Percentiles rank a stretch among this genome's conserved stretches.
Conservation (phyloP, 92 coral and sea anemone species). For the Epizoanthus fatuus region DNA sequence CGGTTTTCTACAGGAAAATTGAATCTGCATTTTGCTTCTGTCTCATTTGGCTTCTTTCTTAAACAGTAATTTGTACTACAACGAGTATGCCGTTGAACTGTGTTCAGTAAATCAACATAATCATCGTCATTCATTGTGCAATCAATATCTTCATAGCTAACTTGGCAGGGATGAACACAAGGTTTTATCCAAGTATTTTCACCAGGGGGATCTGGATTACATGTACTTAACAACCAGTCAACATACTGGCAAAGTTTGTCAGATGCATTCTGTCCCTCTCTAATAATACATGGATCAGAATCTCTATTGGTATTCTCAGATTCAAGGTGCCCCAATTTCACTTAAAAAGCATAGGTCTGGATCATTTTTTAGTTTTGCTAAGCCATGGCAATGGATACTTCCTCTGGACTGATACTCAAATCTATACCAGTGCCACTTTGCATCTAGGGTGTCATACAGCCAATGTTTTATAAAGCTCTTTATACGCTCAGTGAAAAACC, state of each 20-base stretch:
- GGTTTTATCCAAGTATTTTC: conserved; percentile 40
- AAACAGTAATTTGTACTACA: conserved; percentile 43
- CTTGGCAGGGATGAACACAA: conserved; percentile 27
- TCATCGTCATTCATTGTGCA: conserved; percentile 22
- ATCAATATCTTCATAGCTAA: background rate
- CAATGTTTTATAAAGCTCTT: conserved; percentile 35
- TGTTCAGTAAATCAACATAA: conserved; percentile 38
- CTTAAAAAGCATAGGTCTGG: conserved; percentile 40
- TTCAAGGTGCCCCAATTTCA: conserved; percentile 38
- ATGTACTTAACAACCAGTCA: conserved; percentile 21
- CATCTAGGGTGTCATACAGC: conserved; percentile 43
- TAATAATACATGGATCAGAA: conserved; percentile 1
- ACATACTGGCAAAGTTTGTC: conserved; percentile 31
- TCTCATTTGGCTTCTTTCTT: conserved; percentile 48
- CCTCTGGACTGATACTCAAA: conserved; percentile 55
- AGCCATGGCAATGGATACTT: conserved; percentile 41
- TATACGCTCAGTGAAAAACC: conserved; percentile 1
- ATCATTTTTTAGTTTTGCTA: conserved; percentile 40
- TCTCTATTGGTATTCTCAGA: background rate
- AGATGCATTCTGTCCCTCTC: conserved; percentile 26
- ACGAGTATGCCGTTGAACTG: conserved; percentile 56
- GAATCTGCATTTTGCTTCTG: conserved; percentile 50
- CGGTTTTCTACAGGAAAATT: conserved; percentile 56
- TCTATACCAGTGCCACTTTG: conserved; percentile 50
- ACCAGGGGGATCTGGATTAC: conserved; percentile 51